Evolutionary conservation across 2,888 invertebrate genomes (phyloP), one percentile per base, ranked within the genome.

Genomic region (Ichneumoninae sp.): DNA sequence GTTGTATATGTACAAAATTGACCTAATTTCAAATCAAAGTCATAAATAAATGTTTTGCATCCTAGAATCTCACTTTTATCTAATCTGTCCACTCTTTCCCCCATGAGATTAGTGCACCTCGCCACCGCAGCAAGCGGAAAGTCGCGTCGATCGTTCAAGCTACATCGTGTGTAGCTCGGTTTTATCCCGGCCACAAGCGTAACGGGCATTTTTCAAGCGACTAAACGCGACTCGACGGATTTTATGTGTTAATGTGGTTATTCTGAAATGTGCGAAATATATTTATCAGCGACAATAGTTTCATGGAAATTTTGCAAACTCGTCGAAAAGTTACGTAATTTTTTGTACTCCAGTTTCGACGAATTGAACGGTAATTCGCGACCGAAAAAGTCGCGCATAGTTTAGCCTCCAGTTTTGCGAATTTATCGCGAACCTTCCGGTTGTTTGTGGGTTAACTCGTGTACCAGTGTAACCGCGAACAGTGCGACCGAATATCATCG

Each of bases 11-110:
- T 88, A 89, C 87, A 89, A 87, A 90, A 88, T 87, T 86, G 80
- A 89, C 85, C 86, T 87, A 89, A 89, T 88, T 89, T 88, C 82
- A 88, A 87, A 88, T 89, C 86, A 86, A 88, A 89, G 87, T 89
- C 87, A 86, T 87, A 88, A 92, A 91, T 92, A 92, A 92, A 92
- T 90, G 89, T 92, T 92, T 91, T 91, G 90, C 91, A 92, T 92
- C 89, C 89, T 90, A 89, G 54, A 81, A 40, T 52, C 80, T 85
- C 26, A 33, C 16, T 16, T 71, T 57, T n/a, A 7, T 47, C 47
- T 62, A 6, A 52, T 75, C 65, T 0, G 7, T 4, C 19, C 7
- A 26, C 19, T 36, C 22, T 44, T 26, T 22, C 36, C 26, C 30
- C 57, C 57, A 74, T 65, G 26, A 75, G 26, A 22, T 57, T 62